Conservation (phyloP, 2,888 invertebrate species). For the Synanthedon andrenaeformis region DNA sequence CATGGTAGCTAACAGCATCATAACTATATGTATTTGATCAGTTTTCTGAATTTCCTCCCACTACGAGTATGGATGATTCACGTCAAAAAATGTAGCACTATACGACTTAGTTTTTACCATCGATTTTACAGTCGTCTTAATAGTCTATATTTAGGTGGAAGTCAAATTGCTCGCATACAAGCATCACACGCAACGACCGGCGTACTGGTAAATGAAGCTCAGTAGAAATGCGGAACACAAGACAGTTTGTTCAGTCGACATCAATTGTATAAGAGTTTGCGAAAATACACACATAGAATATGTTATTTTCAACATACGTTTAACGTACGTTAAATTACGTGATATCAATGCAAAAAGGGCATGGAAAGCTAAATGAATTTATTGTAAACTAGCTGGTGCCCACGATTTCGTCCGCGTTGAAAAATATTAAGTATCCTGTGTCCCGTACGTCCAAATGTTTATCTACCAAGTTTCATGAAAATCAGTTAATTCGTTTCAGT, state of each 20-base stretch:
- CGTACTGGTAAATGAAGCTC: slow-evolving; percentile 49
- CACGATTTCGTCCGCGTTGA: no score
- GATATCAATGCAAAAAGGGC: slow-evolving; percentile 51
- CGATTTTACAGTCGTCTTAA: slow-evolving; percentile 9
- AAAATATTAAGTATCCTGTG: no score
- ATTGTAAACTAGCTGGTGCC: no score
- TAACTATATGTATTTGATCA: no score
- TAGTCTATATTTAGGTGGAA: slow-evolving; percentile 19
- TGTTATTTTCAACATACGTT: slow-evolving; percentile 60
- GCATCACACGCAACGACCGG: slow-evolving; percentile 44
- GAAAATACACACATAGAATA: slow-evolving; percentile 56
- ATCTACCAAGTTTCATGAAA: no score
- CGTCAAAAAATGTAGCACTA: neutral
- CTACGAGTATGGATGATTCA: no score
- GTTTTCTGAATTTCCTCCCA: no score
- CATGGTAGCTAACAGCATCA: no score
- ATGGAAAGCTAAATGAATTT: slow-evolving; percentile 19
- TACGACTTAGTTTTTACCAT: neutral
- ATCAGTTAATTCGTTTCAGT: no score
- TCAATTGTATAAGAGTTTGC: slow-evolving; percentile 67
- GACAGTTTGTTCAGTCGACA: slow-evolving; percentile 66
- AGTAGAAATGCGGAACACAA: slow-evolving; percentile 69
- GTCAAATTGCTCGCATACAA: slow-evolving; percentile 1
- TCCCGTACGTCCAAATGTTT: no score
- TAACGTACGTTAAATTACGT: slow-evolving; percentile 61